These are phyloP conservation scores for Pithys albifrons DNA, from an alignment of 2,113 vertebrate species.

Conservation along the genomic window DNA sequence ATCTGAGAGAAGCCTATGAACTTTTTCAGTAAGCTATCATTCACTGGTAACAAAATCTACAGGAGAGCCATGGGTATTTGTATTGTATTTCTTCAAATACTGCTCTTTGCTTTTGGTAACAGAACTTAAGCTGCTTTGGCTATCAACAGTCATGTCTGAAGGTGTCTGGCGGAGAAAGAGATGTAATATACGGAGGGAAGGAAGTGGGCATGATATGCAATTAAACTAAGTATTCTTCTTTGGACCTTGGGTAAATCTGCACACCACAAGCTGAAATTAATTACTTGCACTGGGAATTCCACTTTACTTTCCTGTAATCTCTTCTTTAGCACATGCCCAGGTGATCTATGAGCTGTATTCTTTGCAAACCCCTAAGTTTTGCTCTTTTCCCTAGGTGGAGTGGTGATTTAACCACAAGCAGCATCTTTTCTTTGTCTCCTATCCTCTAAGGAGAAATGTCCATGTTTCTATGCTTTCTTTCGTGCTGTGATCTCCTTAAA, in stretches of 20 bases:
- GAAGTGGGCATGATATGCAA: background rate
- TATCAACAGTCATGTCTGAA: background rate
- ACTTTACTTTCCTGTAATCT: constrained; percentile 4
- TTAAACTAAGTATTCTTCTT: background rate
- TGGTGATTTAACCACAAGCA: background rate
- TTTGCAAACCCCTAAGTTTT: background rate
- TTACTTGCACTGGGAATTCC: constrained; percentile 30
- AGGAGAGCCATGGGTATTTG: background rate
- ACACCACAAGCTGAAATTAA: background rate
- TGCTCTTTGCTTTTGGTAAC: background rate
- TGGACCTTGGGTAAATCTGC: background rate
- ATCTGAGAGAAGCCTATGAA: background rate
- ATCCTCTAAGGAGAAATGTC: background rate
- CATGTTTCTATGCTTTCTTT: background rate
- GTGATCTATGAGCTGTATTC: constrained; percentile 11
- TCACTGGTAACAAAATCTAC: background rate
- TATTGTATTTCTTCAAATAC: background rate
- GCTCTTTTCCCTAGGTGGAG: background rate
- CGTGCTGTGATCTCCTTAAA: background rate
- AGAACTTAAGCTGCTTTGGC: background rate
- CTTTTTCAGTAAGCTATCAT: background rate
- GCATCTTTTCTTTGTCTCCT: background rate
- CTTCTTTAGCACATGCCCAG: background rate
- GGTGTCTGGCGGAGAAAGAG: background rate
- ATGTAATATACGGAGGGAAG: background rate